Conservation (phyloP, 2,113 vertebrate species). For the Neomonachus schauinslandi region DNA sequence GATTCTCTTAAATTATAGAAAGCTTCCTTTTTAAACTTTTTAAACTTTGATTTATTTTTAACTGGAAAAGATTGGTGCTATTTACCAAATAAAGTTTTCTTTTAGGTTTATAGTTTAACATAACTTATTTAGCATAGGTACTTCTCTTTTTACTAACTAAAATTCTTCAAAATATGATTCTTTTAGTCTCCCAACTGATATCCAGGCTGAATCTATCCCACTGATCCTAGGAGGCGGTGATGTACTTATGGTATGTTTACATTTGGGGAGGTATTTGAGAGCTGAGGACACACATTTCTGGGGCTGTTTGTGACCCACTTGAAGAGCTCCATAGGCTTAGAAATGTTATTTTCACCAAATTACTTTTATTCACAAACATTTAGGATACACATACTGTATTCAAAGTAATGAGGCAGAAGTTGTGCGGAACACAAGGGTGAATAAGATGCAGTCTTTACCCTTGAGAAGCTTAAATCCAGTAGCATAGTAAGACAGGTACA, state of each 20-base stretch:
- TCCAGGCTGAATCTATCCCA: conserved; percentile 97
- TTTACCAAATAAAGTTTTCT: background rate
- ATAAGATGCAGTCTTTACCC: background rate
- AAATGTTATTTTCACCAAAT: background rate
- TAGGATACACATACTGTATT: background rate
- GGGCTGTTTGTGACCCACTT: background rate
- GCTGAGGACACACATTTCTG: background rate
- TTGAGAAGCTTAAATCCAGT: background rate
- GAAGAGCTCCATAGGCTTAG: background rate
- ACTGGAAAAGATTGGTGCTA: background rate
- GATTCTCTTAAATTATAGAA: background rate
- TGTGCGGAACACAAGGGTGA: background rate
- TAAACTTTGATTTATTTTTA: background rate
- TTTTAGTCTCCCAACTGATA: conserved; percentile 96
- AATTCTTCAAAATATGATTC: conserved; percentile 11
- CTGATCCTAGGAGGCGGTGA: conserved; percentile 98
- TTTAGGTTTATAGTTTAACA: conserved; percentile 18
- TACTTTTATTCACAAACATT: background rate
- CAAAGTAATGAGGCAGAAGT: background rate
- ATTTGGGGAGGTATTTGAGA: background rate
- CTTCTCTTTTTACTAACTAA: background rate
- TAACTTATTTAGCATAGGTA: background rate
- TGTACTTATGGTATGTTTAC: conserved; percentile 94
- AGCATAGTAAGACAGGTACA: background rate
- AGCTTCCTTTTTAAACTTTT: conserved; percentile 39